Evolutionary conservation across 2,888 invertebrate genomes (phyloP).

Genomic region (Heteromyza rotundicornis): DNA sequence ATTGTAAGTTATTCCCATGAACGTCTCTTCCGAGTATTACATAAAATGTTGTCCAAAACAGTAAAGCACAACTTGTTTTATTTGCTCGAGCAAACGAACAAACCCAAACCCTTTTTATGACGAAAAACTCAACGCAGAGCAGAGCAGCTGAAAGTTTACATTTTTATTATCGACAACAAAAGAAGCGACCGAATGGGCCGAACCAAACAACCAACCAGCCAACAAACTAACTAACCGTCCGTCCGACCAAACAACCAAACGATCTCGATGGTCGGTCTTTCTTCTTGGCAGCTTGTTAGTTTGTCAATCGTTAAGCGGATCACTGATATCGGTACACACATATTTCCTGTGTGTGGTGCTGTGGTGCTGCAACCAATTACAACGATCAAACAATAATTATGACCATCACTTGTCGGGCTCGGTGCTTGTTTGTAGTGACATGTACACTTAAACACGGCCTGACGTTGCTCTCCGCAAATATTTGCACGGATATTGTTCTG

Average conservation of each 20-base stretch:
- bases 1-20: conserved; percentile 11
- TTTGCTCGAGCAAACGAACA: conserved; percentile 16
- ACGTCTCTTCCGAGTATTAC: conserved; percentile 5
- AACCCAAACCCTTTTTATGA: conserved; percentile 17
- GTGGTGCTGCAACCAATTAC: conserved; percentile 48
- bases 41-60: neutral
- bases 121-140: conserved; percentile 3
- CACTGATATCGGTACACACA: conserved; percentile 34
- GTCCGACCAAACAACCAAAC: conserved; percentile 25
- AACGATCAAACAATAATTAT: conserved; percentile 54
- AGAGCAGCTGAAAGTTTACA: conserved; percentile 36
- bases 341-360: conserved; percentile 45
- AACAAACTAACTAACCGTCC: neutral
- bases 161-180: conserved; percentile 47
- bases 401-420: conserved; percentile 25
- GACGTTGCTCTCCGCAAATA: conserved; percentile 52
- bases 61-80: conserved; percentile 19
- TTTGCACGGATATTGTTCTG: conserved; percentile 48
- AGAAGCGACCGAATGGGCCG: conserved; percentile 30
- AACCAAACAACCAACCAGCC: conserved; percentile 28
- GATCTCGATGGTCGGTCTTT: conserved; percentile 7
- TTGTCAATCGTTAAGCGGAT: conserved; percentile 53
- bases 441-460: conserved; percentile 41
- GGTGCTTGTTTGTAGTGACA: conserved; percentile 19
- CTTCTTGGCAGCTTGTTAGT: conserved; percentile 24